Base-by-base conservation (phyloP, 2,888 invertebrate genomes). In the Eurytoma californica region DNA sequence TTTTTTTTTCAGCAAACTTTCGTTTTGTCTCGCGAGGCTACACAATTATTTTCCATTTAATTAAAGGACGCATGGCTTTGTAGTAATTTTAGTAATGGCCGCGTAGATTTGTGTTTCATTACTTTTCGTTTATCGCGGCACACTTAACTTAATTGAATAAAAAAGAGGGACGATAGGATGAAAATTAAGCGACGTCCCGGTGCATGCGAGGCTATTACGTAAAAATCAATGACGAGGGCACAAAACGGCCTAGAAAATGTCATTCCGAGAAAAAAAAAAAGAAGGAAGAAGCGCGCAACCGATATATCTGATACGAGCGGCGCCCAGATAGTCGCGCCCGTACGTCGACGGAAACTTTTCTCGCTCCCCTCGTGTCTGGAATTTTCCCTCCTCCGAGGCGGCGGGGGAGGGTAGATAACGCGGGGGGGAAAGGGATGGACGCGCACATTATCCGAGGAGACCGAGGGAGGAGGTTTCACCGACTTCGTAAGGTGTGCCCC, bases 311-410 rank as follows among this genome's bases (percentile, higher is more conserved):
- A 60, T 75, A 13, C 24, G 60, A 30, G 51, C 49, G 67, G 20
- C 30, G 39, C 7, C 60, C 51, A 9, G 39, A 39, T 53, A 39
- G 39, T 63, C 63, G 72, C 20, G 72, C 20, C 72, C 20, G 24
- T 60, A 60, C 49, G n/a, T 7, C 24, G 28, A 1, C 49, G 60
- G 60, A 72, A 72, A 67, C 72, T 67, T 72, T 66, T 39, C 28
- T 39, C 47, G n/a, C 49, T 60, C 39, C 60, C 60, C 28, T 13
- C 2, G 20, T 7, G 14, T 65, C 30, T 61, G 39, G 65, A 57
- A 67, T 66, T 67, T 77, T 77, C 61, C 66, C 60, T 77, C 39
- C 16, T 49, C 51, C 30, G n/a, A n/a, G 28, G 24, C 39, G 18
- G n/a, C 9, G 39, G 9, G 39, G 24, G 20, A 18, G 12, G n/a